Evolutionary conservation across 2,113 vertebrate species (phyloP).

Genomic region (Empidonax traillii): DNA sequence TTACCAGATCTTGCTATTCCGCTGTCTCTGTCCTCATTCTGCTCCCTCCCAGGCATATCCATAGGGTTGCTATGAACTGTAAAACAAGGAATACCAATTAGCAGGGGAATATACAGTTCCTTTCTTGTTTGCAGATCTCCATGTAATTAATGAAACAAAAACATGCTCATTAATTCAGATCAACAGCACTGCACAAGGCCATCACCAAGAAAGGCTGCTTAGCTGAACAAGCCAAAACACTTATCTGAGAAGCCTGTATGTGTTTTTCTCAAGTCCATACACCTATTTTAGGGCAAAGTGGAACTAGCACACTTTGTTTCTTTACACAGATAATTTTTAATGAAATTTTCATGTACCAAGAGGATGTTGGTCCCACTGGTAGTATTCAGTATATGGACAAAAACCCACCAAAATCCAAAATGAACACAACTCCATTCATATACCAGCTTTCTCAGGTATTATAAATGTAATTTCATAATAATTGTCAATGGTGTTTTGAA

Average conservation of each 20-base stretch:
- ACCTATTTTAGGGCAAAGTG: neutral
- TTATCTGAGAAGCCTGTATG: neutral
- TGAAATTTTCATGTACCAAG: neutral
- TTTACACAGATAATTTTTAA: neutral
- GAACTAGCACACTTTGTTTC: neutral
- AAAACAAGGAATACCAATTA: constrained; percentile 66
- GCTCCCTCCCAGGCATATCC: constrained; percentile 96
- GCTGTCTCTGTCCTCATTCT: constrained; percentile 92
- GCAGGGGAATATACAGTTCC: constrained; percentile 43
- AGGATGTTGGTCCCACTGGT: neutral
- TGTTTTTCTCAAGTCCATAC: neutral
- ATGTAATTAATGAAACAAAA: constrained; percentile 69
- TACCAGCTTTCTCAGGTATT: neutral
- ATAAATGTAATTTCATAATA: neutral
- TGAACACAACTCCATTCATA: neutral
- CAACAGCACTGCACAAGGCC: constrained; percentile 72
- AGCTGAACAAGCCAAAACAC: constrained; percentile 75
- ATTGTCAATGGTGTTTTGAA: neutral
- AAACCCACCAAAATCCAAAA: neutral
- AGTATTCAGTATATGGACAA: neutral
- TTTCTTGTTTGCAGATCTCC: constrained; percentile 40
- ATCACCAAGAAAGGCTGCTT: constrained; percentile 75
- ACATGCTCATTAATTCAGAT: constrained; percentile 80
- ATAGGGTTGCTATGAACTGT: constrained; percentile 97
- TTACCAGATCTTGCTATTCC: constrained; percentile 97